phyloP scores from a whole-genome alignment of 2,888 invertebrate genomes.

The Itoplectis maculator region DNA sequence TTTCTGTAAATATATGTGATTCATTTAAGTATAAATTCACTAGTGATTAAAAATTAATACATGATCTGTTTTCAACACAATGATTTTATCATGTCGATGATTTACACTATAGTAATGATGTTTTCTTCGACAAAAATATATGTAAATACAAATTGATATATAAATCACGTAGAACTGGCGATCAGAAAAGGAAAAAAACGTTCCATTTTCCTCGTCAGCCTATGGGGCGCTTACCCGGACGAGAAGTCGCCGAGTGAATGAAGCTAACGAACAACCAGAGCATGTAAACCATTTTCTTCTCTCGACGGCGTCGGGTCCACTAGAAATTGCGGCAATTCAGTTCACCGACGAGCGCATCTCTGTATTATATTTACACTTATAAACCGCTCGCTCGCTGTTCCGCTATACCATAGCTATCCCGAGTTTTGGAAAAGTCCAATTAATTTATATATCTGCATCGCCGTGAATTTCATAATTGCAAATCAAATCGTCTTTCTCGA shows the following conservation, averaged over 20 bases:
- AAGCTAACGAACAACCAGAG: slow-evolving; percentile 72
- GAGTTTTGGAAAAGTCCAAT: background rate
- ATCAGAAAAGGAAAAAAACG: slow-evolving; percentile 54
- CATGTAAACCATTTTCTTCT: slow-evolving; percentile 68
- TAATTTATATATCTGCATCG: background rate
- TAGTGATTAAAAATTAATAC: no score
- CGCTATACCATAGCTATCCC: slow-evolving; percentile 5
- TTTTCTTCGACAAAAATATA: background rate
- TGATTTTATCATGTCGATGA: no score
- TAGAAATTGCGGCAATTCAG: slow-evolving; percentile 52
- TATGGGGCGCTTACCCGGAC: slow-evolving; percentile 67
- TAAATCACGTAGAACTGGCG: slow-evolving; percentile 4
- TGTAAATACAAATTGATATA: background rate
- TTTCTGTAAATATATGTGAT: no score
- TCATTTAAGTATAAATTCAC: no score
- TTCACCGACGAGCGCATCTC: slow-evolving; percentile 46
- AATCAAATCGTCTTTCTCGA: background rate
- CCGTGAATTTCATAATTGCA: background rate
- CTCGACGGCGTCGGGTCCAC: slow-evolving; percentile 30
- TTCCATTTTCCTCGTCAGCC: slow-evolving; percentile 54
- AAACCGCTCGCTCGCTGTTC: slow-evolving; percentile 18
- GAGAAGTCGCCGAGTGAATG: slow-evolving; percentile 69
- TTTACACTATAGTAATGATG: no score
- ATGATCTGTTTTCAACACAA: no score
- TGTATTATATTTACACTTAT: slow-evolving; percentile 30